A percentile compares a stretch with the other conserved stretches of the same genome.
Conservation (phyloP, 2,888 invertebrate genomes). For the Hylaea fasciaria region DNA sequence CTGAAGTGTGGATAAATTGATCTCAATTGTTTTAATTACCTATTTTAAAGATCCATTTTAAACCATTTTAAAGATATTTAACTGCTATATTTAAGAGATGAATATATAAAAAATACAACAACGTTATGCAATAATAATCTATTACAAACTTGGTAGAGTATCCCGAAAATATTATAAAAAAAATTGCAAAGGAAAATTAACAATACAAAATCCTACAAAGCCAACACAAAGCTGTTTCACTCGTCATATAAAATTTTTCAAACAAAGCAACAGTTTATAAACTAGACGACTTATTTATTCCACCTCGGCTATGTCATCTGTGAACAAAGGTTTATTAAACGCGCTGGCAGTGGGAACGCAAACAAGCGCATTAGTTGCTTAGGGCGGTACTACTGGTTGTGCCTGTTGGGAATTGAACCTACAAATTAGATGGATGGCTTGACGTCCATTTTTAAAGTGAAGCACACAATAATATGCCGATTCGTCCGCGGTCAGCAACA, state of each 20-base stretch:
- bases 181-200: constrained; percentile 1
- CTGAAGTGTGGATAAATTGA: too few relatives aligned
- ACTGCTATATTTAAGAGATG: too few relatives aligned
- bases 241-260: constrained; percentile 40
- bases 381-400: constrained; percentile 32
- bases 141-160: background rate
- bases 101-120: too few relatives aligned
- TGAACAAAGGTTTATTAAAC: constrained; percentile 57
- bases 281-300: constrained; percentile 47
- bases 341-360: constrained; percentile 45
- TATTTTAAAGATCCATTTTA: too few relatives aligned
- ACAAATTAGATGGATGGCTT: too few relatives aligned
- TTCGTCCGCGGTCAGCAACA: too few relatives aligned
- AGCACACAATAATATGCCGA: too few relatives aligned
- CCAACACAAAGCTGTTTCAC: constrained; percentile 6
- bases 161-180: background rate
- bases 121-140: too few relatives aligned
- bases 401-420: too few relatives aligned
- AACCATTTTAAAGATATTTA: too few relatives aligned
- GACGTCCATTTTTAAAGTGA: too few relatives aligned
- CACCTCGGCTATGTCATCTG: constrained; percentile 48
- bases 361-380: constrained; percentile 52
- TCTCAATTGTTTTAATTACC: too few relatives aligned
- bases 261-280: constrained; percentile 46
- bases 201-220: constrained; percentile 4